Evolutionary conservation across 1,140 invertebrate species (phyloP).

Genomic region (Choristoneura fumiferana): DNA sequence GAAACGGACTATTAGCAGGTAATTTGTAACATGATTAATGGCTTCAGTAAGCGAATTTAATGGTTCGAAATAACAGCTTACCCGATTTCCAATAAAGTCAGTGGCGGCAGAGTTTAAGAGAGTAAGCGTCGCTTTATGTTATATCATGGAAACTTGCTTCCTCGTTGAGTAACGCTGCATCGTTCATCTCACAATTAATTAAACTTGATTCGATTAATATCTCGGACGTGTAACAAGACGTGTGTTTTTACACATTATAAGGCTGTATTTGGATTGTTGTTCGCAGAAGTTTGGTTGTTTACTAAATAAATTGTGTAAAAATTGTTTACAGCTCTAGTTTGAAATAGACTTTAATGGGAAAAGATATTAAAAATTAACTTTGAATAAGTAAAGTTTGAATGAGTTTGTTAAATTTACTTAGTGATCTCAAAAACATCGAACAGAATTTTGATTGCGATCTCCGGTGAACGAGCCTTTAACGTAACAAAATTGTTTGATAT

Average conservation of each 20-base stretch:
- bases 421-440: no score
- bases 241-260: not conserved
- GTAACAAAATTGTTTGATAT: conserved; percentile 37
- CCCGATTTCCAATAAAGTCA: conserved; percentile 5
- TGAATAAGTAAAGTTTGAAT: no score
- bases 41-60: not conserved
- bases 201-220: conserved; percentile 22
- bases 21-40: conserved; percentile 5
- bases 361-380: no score
- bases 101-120: no score
- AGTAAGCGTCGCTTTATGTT: conserved; percentile 6
- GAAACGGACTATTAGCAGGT: not conserved
- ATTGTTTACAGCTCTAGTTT: no score
- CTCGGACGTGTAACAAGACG: not conserved
- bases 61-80: conserved; percentile 1
- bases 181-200: conserved; percentile 34
- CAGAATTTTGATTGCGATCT: no score
- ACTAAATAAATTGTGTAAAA: no score
- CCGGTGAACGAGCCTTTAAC: not conserved
- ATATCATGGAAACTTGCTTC: conserved; percentile 26
- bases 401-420: no score
- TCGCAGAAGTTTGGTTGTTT: no score
- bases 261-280: not conserved
- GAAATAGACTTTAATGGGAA: no score
- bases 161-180: conserved; percentile 35